A percentile compares a stretch with the other conserved stretches of the same genome.
phyloP scores from a whole-genome alignment of 2,797 vertebrate genomes.

The Poeciliopsis paucimaculata region DNA sequence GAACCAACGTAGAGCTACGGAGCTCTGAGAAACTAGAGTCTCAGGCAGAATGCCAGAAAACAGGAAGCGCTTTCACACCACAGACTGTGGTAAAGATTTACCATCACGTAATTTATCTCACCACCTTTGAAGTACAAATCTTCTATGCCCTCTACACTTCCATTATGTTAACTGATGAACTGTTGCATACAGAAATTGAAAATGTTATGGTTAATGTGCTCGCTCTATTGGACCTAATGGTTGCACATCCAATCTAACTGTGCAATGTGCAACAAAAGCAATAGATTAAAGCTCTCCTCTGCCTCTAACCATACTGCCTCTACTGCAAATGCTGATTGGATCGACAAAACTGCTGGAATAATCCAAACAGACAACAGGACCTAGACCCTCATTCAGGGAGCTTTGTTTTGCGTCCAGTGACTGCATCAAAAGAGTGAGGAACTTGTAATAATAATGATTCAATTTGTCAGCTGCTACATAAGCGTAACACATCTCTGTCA shows the following conservation, averaged over 20 bases:
- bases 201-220: slow-evolving; percentile 1
- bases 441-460: slow-evolving; percentile 41
- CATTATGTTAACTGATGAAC: neutral
- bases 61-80: neutral
- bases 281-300: slow-evolving; percentile 12
- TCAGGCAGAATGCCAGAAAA: neutral
- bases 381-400: slow-evolving; percentile 39
- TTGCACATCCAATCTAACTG: slow-evolving; percentile 20
- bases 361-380: slow-evolving; percentile 46
- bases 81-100: neutral
- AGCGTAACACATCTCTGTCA: slow-evolving; percentile 59
- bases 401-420: slow-evolving; percentile 67
- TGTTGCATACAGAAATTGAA: slow-evolving; percentile 14
- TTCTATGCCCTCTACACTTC: neutral
- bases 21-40: neutral
- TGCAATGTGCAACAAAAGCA: slow-evolving; percentile 41
- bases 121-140: neutral
- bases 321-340: slow-evolving; percentile 65
- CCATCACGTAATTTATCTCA: neutral
- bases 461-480: slow-evolving; percentile 33
- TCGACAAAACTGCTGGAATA: slow-evolving; percentile 53
- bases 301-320: slow-evolving; percentile 24
- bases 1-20: neutral
- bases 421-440: slow-evolving; percentile 70
- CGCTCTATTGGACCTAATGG: slow-evolving; percentile 1